These are phyloP conservation scores for Hydrolagus affinis DNA, from an alignment of 2,113 vertebrate species.

Conservation along the genomic window DNA sequence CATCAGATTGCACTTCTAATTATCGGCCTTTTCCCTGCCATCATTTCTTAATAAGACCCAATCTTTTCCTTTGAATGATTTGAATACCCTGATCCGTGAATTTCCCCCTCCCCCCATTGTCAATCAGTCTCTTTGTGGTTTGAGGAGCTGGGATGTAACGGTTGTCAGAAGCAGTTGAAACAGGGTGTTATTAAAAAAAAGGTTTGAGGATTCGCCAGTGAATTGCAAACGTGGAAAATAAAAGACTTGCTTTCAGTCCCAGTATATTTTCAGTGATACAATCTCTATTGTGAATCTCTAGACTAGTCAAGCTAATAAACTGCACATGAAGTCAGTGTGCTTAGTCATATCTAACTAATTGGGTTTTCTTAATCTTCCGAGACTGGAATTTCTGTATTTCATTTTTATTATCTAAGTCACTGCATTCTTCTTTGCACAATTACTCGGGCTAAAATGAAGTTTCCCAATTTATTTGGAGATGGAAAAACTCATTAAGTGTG, in stretches of 20 bases:
- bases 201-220: background rate
- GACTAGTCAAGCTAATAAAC: conserved; percentile 27
- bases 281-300: conserved; percentile 24
- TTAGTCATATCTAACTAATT: conserved; percentile 31
- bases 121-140: background rate
- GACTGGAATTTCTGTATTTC: conserved; percentile 24
- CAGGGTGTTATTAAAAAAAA: background rate
- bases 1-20: conserved; percentile 12
- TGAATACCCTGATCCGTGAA: background rate
- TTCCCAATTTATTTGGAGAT: conserved; percentile 24
- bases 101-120: background rate
- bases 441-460: background rate
- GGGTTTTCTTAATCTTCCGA: conserved; percentile 28
- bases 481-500: conserved; percentile 14
- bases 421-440: conserved; percentile 19
- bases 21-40: background rate
- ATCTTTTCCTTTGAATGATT: background rate
- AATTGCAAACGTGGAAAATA: background rate
- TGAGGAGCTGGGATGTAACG: background rate
- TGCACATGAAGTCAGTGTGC: conserved; percentile 15
- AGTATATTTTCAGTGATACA: conserved; percentile 17
- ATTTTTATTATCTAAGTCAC: conserved; percentile 22
- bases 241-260: background rate
- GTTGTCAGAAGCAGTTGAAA: background rate
- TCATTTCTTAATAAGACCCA: background rate